phyloP scores from a whole-genome alignment of 2,888 invertebrate species.

The Temnothorax ravouxi region DNA sequence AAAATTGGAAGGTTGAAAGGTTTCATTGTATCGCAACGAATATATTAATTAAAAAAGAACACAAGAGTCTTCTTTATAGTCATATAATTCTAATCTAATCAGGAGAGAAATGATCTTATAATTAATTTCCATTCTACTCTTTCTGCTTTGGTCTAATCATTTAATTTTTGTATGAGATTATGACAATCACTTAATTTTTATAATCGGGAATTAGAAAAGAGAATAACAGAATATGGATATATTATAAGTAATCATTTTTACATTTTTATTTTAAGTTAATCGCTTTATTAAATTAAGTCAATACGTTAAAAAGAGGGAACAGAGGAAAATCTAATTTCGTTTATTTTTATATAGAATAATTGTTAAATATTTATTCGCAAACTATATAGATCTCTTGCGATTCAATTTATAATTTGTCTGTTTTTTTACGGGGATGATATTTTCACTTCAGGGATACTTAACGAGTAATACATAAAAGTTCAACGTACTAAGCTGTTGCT shows the following conservation, averaged over 20 bases:
- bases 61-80: no score
- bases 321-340: background rate
- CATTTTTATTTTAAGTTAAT: background rate
- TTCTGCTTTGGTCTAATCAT: background rate
- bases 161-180: background rate
- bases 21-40: no score
- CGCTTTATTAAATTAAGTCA: background rate
- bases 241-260: background rate
- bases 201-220: background rate
- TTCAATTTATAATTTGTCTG: background rate
- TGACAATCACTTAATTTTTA: background rate
- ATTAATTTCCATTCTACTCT: background rate
- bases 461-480: background rate
- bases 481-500: slow-evolving; percentile 80
- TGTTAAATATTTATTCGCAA: background rate
- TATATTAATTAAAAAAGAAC: no score
- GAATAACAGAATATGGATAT: background rate
- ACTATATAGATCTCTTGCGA: background rate
- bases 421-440: background rate
- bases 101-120: background rate
- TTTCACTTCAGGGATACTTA: background rate
- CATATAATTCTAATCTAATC: no score
- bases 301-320: background rate
- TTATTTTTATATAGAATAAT: background rate
- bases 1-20: background rate